Conservation (phyloP, 2,113 vertebrate genomes). For the Psilopogon haemacephalus region DNA sequence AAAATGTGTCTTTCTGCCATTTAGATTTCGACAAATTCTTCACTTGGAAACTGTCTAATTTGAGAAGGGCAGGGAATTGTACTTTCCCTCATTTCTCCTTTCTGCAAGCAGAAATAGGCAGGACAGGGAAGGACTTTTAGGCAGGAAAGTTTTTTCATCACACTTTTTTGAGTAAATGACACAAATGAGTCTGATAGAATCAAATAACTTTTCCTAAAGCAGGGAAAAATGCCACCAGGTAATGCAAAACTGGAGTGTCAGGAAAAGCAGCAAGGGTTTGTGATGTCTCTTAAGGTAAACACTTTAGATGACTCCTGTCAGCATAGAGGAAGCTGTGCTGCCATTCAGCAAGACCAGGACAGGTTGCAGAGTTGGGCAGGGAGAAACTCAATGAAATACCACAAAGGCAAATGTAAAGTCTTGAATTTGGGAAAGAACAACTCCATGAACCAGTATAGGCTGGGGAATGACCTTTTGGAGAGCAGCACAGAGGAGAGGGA, state of each 20-base stretch:
- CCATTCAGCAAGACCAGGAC: too few species aligned
- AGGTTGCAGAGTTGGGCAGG: too few species aligned
- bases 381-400: too few species aligned
- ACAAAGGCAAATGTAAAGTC: too few species aligned
- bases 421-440: too few species aligned
- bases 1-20: not conserved
- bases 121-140: not conserved
- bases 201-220: not conserved
- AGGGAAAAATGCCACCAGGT: not conserved
- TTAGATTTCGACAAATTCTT: not conserved
- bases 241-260: not conserved
- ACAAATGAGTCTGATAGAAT: not conserved
- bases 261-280: not conserved
- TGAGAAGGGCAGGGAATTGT: not conserved
- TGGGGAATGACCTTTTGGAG: too few species aligned
- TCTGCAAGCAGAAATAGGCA: not conserved
- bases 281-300: not conserved
- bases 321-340: too few species aligned
- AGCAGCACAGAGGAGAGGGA: too few species aligned
- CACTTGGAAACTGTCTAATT: not conserved
- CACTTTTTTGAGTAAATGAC: not conserved
- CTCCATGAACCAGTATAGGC: too few species aligned
- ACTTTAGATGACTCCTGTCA: not conserved
- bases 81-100: not conserved
- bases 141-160: not conserved